phyloP scores from a whole-genome alignment of 2,113 vertebrate species.

The Heterochromis multidens region DNA sequence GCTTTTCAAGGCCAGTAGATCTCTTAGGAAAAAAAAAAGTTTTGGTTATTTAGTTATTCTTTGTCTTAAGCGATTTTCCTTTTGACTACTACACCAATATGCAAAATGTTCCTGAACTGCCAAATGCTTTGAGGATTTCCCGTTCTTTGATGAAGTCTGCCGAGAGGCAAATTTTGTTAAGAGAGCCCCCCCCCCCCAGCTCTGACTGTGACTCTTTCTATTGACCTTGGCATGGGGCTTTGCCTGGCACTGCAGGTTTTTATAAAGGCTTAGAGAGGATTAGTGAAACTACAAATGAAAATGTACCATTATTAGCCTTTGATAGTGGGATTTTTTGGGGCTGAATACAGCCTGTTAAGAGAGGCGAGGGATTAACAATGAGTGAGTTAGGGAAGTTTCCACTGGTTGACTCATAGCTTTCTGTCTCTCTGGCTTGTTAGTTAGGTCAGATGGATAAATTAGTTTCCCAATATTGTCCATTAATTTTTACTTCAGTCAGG shows the following conservation, averaged over 20 bases:
- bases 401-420: neutral
- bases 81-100: neutral
- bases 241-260: conserved; percentile 6
- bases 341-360: neutral
- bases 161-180: neutral
- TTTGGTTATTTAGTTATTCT: neutral
- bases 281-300: conserved; percentile 26
- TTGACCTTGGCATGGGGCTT: conserved; percentile 1
- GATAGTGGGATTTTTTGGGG: neutral
- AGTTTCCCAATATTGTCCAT: neutral
- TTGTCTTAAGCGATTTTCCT: neutral
- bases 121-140: neutral
- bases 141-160: neutral
- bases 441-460: neutral
- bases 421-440: neutral
- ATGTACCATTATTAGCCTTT: conserved; percentile 37
- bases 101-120: neutral
- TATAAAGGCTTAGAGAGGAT: conserved; percentile 23
- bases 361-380: neutral
- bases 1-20: neutral
- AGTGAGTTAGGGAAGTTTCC: neutral
- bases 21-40: neutral
- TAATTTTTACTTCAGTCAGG: neutral
- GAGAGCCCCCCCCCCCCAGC: neutral
- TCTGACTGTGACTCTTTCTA: neutral